Base-by-base conservation (phyloP, 2,797 vertebrate genomes). In the Spheniscus humboldti region DNA sequence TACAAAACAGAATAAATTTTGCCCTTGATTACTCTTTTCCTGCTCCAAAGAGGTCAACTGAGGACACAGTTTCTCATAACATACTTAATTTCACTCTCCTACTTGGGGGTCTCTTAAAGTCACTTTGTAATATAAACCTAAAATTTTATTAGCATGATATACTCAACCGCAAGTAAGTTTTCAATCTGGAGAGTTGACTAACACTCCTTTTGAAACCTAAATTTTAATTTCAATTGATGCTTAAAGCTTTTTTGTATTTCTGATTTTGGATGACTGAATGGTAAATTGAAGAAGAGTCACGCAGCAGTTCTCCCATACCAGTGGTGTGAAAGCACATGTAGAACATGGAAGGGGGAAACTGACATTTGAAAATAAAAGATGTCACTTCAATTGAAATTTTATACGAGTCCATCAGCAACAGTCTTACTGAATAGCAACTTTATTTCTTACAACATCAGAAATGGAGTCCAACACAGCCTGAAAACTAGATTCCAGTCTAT, bases 311-410 rank as follows among this genome's bases (percentile, higher is more conserved):
- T 96, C 69, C 57, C 12, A 0, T 41, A 56, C 27, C 47, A 82
- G 78, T 71, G 85, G 66, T 79, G 94, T 92, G 85, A 96, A 92
- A 90, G 76, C 24, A 2, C 69, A 37, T 20, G 8, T 28, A 90
- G 79, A 84, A 84, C 52, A 35, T 1, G 3, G 92, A 63, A 94
- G 71, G 89, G 76, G 90, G 79, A 88, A 89, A 84, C 92, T 92
- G 91, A 90, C 92, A 80, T 91, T 88, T 84, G 66, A 86, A 96
- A 96, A 96, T 94, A 94, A 96, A 93, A 95, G 73, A 92, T 97
- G 94, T 94, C 94, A 96, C 90, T 96, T 95, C 94, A 95, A 73
- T 79, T 95, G 95, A 91, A 94, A 92, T 95, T 95, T 96, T 92
- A 95, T 97, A 95, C 4, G 23, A 94, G 85, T 86, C 94, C 95